These are phyloP conservation scores for Telmatochromis sp. DNA, from an alignment of 2,113 vertebrate species.

Conservation along the genomic window DNA sequence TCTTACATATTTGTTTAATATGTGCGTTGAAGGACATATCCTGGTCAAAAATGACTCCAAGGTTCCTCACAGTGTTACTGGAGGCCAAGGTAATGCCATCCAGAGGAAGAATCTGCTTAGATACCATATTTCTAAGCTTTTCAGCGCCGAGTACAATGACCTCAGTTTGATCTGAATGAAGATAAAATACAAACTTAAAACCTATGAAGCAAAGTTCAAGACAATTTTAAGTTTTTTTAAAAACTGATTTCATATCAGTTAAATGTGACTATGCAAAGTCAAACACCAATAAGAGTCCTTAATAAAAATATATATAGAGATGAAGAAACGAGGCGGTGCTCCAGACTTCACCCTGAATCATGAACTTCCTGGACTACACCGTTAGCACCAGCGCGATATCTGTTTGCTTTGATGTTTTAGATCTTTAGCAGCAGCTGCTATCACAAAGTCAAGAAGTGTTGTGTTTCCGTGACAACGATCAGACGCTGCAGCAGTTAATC, in stretches of 20 bases:
- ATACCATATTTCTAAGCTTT: rapidly evolving
- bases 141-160: rapidly evolving
- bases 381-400: rapidly evolving
- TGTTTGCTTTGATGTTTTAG: background rate
- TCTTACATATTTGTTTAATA: background rate
- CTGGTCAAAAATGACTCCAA: background rate
- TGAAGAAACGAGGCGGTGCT: background rate
- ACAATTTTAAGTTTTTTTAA: background rate
- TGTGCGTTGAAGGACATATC: rapidly evolving
- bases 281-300: background rate
- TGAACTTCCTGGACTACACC: background rate
- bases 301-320: background rate
- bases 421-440: background rate
- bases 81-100: background rate
- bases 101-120: rapidly evolving
- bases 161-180: rapidly evolving
- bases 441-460: background rate
- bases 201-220: rapidly evolving
- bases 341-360: rapidly evolving
- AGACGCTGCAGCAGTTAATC: background rate
- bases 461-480: background rate
- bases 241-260: background rate
- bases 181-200: background rate
- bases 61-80: background rate
- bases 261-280: background rate